A percentile compares a stretch with the other conserved stretches of the same genome.
phyloP scores from a whole-genome alignment of 2,113 vertebrate genomes.

The Acrocephalus arundinaceus region DNA sequence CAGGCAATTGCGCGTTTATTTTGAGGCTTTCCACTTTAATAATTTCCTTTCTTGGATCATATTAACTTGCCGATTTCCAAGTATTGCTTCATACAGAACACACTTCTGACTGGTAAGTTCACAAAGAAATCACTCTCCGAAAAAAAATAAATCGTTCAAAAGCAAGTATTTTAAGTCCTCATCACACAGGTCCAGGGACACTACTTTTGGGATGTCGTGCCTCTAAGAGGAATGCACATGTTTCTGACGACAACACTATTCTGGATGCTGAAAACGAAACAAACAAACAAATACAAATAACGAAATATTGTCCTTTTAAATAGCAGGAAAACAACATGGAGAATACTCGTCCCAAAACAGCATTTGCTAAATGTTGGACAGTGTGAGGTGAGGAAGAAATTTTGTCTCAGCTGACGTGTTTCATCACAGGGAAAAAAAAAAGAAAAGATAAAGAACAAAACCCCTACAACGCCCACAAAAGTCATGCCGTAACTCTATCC shows the following conservation, averaged over 20 bases:
- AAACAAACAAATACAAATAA: background rate
- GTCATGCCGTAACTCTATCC: background rate
- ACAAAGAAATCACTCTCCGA: background rate
- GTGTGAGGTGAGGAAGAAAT: fast-evolving
- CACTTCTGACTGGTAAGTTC: background rate
- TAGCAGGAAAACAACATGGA: background rate
- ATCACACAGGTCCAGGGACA: background rate
- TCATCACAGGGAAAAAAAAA: background rate
- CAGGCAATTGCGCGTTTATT: background rate
- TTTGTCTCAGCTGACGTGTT: background rate
- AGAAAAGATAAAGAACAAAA: background rate
- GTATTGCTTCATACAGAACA: background rate
- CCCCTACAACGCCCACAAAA: background rate
- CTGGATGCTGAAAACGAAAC: background rate
- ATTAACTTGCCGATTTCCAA: background rate
- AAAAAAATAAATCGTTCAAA: background rate
- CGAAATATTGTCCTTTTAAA: background rate
- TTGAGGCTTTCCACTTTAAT: background rate
- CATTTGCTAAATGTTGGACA: background rate
- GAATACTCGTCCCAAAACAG: background rate
- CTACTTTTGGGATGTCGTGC: background rate
- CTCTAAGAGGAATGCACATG: background rate
- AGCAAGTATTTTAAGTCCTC: background rate
- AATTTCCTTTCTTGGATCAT: background rate
- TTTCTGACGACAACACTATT: background rate